These are phyloP conservation scores for Lepidurus couesii DNA, from an alignment of 1,140 invertebrate genomes.

Conservation along the genomic window DNA sequence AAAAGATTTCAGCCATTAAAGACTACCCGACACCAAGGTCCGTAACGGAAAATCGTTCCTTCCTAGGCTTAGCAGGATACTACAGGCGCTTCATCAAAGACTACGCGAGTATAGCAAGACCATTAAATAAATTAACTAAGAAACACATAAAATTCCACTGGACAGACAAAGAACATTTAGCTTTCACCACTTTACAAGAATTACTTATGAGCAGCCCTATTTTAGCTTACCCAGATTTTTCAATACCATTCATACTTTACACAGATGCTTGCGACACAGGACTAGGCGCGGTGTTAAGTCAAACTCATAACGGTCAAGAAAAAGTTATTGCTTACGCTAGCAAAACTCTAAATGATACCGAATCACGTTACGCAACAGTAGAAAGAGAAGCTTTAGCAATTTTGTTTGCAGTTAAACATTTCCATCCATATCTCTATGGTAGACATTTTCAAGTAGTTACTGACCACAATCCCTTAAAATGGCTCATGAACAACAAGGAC, in stretches of 20 bases:
- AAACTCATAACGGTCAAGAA: conserved; percentile 35
- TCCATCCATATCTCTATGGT: background rate
- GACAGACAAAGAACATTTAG: conserved; percentile 3
- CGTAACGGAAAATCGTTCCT: conserved; percentile 37
- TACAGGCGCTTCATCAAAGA: conserved; percentile 43
- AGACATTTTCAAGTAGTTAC: background rate
- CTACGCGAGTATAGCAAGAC: conserved; percentile 37
- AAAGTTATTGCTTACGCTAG: conserved; percentile 34
- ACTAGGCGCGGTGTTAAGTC: conserved; percentile 42
- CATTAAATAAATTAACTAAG: conserved; percentile 29
- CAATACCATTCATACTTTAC: conserved; percentile 36
- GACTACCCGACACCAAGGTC: conserved; percentile 34
- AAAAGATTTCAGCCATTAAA: conserved; percentile 31
- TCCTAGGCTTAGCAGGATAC: conserved; percentile 43
- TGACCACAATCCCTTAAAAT: background rate
- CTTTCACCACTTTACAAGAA: background rate
- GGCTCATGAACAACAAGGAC: background rate
- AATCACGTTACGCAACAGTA: conserved; percentile 41
- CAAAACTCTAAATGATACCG: conserved; percentile 40
- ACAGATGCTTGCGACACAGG: conserved; percentile 43
- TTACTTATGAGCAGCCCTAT: background rate
- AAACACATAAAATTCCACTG: background rate
- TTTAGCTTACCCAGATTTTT: conserved; percentile 19
- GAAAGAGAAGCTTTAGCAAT: background rate
- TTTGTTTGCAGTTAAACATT: background rate